A percentile compares a stretch with the other conserved stretches of the same genome.
These are phyloP conservation scores for Hipposideros larvatus DNA, from an alignment of 2,797 vertebrate genomes.

Conservation along the genomic window DNA sequence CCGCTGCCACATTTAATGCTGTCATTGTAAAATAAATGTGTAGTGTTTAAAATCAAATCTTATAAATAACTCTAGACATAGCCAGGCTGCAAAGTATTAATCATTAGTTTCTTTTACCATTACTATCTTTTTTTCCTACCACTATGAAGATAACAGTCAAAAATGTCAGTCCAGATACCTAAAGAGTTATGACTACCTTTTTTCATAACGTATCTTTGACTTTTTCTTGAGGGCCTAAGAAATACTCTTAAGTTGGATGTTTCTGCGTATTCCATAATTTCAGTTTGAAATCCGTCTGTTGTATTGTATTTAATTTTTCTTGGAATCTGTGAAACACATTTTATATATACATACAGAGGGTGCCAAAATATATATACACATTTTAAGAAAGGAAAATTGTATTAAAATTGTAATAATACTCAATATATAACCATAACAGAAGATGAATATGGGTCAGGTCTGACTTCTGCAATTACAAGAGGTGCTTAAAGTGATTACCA, in stretches of 20 bases:
- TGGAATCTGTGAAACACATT: background rate
- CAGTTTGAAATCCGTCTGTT: background rate
- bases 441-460: too few species aligned
- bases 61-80: slow-evolving; percentile 62
- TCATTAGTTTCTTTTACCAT: slow-evolving; percentile 61
- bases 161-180: background rate
- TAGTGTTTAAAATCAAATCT: slow-evolving; percentile 65
- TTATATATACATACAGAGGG: too few species aligned
- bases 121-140: background rate
- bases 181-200: background rate
- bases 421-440: too few species aligned
- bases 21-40: slow-evolving; percentile 38
- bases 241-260: background rate
- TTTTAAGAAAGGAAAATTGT: too few species aligned
- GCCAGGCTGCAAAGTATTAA: background rate
- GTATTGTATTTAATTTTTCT: background rate
- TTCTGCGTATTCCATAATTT: background rate
- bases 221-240: background rate
- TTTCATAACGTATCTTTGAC: background rate
- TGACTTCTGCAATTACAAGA: too few species aligned
- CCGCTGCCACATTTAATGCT: slow-evolving; percentile 69
- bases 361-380: too few species aligned
- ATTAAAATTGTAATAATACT: too few species aligned
- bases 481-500: too few species aligned
- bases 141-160: slow-evolving; percentile 37